A percentile compares a stretch with the other conserved stretches of the same genome.
phyloP scores from a whole-genome alignment of 2,113 vertebrate genomes.

The Arvicanthis niloticus region DNA sequence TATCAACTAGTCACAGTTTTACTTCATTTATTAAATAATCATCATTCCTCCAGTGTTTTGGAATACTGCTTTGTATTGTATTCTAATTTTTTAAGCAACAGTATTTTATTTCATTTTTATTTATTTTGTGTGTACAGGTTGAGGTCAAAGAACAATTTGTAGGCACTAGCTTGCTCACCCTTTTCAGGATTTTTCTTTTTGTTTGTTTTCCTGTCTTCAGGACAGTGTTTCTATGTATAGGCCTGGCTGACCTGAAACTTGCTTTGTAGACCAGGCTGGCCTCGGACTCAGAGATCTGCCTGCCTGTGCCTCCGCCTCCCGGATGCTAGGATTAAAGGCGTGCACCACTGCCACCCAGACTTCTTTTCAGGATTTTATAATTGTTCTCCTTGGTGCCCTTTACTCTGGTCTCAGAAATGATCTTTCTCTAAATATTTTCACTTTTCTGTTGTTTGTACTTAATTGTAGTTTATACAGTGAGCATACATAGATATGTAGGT shows the following conservation, averaged over 20 bases:
- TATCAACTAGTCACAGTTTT: neutral
- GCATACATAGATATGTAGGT: neutral
- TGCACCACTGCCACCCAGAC: neutral
- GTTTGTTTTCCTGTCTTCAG: neutral
- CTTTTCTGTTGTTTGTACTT: conserved; percentile 18
- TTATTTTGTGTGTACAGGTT: neutral
- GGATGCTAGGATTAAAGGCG: neutral
- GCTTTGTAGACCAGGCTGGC: neutral
- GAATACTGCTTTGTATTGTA: neutral
- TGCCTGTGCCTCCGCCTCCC: neutral
- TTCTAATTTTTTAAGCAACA: neutral
- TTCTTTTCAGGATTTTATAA: neutral
- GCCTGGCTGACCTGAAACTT: neutral
- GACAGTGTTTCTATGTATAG: neutral
- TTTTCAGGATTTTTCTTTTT: neutral
- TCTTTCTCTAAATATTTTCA: neutral
- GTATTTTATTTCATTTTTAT: neutral
- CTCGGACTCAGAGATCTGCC: neutral
- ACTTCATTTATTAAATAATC: neutral
- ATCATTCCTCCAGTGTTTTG: neutral
- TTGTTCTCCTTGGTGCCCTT: neutral
- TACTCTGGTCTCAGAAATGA: neutral
- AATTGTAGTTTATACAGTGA: neutral
- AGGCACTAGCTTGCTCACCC: neutral
- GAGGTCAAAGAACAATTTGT: neutral